Conservation (phyloP, 2,888 invertebrate species). For the Leucania comma region DNA sequence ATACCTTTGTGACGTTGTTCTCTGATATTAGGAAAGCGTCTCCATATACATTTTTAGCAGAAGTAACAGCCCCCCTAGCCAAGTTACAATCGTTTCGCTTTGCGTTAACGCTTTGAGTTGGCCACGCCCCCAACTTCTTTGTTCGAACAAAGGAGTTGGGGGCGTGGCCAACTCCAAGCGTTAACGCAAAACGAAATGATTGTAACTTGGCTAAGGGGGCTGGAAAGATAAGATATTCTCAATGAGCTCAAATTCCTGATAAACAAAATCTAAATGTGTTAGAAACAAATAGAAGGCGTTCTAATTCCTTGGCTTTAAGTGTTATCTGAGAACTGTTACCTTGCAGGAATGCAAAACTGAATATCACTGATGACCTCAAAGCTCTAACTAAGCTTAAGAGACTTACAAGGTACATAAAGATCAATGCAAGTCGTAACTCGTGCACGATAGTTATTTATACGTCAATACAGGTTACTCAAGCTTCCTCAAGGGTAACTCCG, state of each 20-base stretch:
- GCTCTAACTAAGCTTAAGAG: constrained; percentile 15
- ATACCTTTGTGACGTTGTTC: not conserved
- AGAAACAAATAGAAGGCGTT: not conserved
- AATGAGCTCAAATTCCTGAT: not conserved
- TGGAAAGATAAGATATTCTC: not conserved
- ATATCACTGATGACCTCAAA: constrained; percentile 27
- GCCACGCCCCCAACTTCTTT: too few species aligned
- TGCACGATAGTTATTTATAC: constrained; percentile 23
- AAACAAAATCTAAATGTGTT: not conserved
- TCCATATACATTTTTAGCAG: not conserved
- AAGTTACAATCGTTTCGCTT: too few species aligned
- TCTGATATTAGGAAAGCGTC: not conserved
- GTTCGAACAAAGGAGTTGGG: too few species aligned
- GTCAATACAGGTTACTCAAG: constrained; percentile 31
- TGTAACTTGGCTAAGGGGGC: too few species aligned
- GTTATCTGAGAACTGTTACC: constrained; percentile 16
- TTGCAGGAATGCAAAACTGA: constrained; percentile 37
- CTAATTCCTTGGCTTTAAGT: not conserved
- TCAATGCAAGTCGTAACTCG: constrained; percentile 20
- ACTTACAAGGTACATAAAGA: constrained; percentile 15
- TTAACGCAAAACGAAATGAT: too few species aligned
- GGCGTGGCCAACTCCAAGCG: too few species aligned
- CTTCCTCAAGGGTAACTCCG: constrained; percentile 38
- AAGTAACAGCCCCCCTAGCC: too few species aligned
- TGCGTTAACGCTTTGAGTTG: too few species aligned